Base-by-base conservation (phyloP, 1,140 invertebrate species). In the Drosophila willistoni region DNA sequence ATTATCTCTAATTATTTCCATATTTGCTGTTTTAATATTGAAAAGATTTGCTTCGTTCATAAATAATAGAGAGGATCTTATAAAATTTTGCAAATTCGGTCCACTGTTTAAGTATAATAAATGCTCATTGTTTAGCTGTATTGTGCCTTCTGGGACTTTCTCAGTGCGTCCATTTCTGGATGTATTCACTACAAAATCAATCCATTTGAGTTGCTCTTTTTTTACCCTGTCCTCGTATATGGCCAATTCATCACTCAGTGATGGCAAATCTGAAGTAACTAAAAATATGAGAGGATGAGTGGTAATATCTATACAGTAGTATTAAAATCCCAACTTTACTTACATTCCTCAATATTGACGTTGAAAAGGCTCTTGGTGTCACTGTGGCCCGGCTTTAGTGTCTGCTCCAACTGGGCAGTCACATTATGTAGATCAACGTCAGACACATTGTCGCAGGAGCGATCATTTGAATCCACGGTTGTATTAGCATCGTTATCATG, bases 381-480 rank as follows among this genome's bases (percentile, higher is more conserved):
- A 19, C 73, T 57, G 34, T 56, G 29, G 4, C 6, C 22, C 7
- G n/a, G 59, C 7, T 55, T 73, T n/a, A 25, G 47, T 0, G 68
- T 47, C n/a, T 79, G 73, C 6, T 87, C 83, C 14, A 86, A 41
- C n/a, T 73, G 51, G 6, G 74, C 66, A 6, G 65, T 44, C 17
- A 71, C 62, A 7, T 83, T 71, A 9, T 83, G 63, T 1, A 73
- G n/a, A 12, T 87, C 76, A 9, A 86, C 60, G n/a, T 87, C 83
- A 0, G 74, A 68, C 1, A 77, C 66, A 2, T 86, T 72, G 3
- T 76, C 66, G 7, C 66, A 59, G 2, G 73, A 64, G 29, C 54
- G 47, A 36, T 60, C 57, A 63, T 34, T 57, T 1, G 4, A 36
- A 7, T 25, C 13, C 2, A 65, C 65, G 44, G 7, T 0, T 9